Conservation (phyloP, 2,113 vertebrate genomes). For the Leptosomus discolor region DNA sequence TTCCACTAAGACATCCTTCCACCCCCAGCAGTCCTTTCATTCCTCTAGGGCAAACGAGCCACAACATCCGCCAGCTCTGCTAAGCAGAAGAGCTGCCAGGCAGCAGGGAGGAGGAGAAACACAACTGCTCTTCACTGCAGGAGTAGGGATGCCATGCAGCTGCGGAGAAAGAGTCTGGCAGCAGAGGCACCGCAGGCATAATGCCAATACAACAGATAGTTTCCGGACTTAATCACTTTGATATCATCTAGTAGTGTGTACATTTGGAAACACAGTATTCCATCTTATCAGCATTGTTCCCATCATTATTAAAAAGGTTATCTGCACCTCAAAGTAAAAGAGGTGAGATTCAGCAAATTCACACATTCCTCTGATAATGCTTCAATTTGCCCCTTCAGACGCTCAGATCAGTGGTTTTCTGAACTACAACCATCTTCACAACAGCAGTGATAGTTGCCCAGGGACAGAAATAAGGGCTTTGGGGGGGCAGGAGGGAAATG, state of each 20-base stretch:
- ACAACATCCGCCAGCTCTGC: neutral
- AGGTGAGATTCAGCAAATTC: neutral
- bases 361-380: neutral
- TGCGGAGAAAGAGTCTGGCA: neutral
- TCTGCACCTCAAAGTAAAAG: neutral
- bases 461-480: neutral
- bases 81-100: neutral
- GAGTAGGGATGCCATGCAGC: neutral
- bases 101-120: neutral
- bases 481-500: neutral
- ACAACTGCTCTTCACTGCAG: neutral
- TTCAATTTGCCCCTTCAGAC: neutral
- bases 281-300: neutral
- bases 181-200: neutral
- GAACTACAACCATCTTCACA: neutral
- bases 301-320: neutral
- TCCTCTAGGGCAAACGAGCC: neutral
- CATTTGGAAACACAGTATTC: neutral
- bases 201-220: neutral
- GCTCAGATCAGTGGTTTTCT: neutral
- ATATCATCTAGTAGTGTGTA: neutral
- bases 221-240: neutral
- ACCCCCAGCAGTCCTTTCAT: neutral
- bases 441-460: neutral
- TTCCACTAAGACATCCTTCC: neutral